These are phyloP conservation scores for Clarias macrocephalus DNA, from an alignment of 2,113 vertebrate genomes.

Conservation along the genomic window DNA sequence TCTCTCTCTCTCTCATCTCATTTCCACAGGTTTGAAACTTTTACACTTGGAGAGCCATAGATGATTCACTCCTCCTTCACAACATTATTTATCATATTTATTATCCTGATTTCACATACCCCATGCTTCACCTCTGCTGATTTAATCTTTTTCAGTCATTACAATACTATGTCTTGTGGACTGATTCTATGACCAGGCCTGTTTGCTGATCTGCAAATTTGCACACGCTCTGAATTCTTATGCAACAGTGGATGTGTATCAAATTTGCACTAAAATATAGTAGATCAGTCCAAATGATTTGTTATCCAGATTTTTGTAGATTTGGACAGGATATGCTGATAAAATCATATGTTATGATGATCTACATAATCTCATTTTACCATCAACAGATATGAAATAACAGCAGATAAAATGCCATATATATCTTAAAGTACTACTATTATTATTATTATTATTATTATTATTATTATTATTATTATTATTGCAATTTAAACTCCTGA, in stretches of 20 bases:
- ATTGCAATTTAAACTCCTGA: neutral
- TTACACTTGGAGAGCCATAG: neutral
- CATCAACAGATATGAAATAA: neutral
- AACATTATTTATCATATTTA: too few species aligned
- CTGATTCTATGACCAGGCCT: constrained; percentile 3
- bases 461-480: neutral
- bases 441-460: neutral
- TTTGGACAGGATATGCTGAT: neutral
- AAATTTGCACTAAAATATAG: neutral
- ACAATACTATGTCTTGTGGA: neutral
- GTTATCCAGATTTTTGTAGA: neutral
- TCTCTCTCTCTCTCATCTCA: constrained; percentile 17
- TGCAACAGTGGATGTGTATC: neutral
- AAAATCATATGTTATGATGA: neutral
- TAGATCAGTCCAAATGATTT: neutral
- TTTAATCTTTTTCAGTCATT: neutral
- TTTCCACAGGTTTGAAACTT: neutral
- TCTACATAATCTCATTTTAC: neutral
- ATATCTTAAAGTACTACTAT: neutral
- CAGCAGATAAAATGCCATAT: neutral
- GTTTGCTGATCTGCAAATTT: neutral
- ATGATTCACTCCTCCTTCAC: neutral
- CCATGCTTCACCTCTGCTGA: neutral
- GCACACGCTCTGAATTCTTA: neutral
- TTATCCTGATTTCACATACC: neutral